These are phyloP conservation scores for Sebastes nivosus DNA, from an alignment of 2,797 vertebrate genomes.

Conservation along the genomic window DNA sequence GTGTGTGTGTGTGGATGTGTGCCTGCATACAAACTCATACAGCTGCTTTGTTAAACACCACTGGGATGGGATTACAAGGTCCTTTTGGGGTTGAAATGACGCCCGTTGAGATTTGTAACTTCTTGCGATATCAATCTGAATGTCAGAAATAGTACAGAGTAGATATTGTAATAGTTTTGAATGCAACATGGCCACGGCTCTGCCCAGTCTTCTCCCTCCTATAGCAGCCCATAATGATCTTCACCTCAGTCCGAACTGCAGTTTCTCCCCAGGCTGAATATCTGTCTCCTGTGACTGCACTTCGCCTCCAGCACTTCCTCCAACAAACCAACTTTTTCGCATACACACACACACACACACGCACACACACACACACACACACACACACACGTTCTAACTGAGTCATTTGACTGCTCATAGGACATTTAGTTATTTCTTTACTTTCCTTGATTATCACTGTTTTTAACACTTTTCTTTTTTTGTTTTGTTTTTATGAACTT, in stretches of 20 bases:
- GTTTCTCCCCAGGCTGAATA: not conserved
- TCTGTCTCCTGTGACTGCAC: not conserved
- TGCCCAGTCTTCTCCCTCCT: not conserved
- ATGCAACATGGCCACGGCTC: not conserved
- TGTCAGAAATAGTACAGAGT: slow-evolving; percentile 1
- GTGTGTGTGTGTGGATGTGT: slow-evolving; percentile 10
- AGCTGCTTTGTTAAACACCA: slow-evolving; percentile 20
- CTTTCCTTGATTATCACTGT: too few relatives aligned
- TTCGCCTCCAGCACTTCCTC: not conserved
- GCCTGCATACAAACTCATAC: slow-evolving; percentile 26
- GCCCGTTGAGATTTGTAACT: not conserved
- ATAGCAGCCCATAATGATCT: not conserved
- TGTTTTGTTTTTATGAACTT: too few relatives aligned
- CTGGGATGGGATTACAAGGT: slow-evolving; percentile 22
- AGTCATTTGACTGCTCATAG: too few relatives aligned
- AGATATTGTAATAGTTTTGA: not conserved
- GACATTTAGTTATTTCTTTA: too few relatives aligned
- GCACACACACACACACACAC: too few relatives aligned
- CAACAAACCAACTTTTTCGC: not conserved
- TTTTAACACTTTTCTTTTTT: too few relatives aligned
- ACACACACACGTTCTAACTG: too few relatives aligned
- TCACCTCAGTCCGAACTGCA: not conserved
- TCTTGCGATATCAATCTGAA: not conserved
- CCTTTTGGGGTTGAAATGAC: not conserved
- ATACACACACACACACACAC: not conserved